These are phyloP conservation scores for Sinosuthora webbiana DNA, from an alignment of 2,113 vertebrate species.

Conservation along the genomic window DNA sequence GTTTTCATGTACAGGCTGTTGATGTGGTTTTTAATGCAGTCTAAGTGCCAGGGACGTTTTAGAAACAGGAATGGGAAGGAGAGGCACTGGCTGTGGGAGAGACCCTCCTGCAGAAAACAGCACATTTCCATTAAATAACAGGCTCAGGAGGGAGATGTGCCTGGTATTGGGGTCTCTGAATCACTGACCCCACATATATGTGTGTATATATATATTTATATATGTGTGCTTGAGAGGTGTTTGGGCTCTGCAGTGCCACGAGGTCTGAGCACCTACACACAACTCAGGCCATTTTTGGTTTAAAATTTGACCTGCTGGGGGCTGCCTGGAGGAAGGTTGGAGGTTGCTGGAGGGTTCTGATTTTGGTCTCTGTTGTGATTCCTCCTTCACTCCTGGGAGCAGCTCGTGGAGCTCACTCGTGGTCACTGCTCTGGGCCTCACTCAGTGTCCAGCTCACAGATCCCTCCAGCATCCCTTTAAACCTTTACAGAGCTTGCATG, in stretches of 20 bases:
- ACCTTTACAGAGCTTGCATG: neutral
- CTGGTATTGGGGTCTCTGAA: neutral
- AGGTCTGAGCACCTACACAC: neutral
- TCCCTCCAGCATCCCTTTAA: neutral
- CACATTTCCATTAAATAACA: rapidly evolving
- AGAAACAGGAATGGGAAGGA: neutral
- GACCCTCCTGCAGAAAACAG: neutral
- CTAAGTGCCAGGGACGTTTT: neutral
- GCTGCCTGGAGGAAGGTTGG: neutral
- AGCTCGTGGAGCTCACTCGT: neutral
- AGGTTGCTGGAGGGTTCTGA: neutral
- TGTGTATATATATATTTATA: rapidly evolving
- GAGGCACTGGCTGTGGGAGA: neutral
- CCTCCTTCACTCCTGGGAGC: neutral
- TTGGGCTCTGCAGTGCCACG: rapidly evolving
- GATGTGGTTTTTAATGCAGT: neutral
- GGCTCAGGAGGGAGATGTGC: neutral
- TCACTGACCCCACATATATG: rapidly evolving
- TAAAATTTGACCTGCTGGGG: neutral
- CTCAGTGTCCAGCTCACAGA: neutral
- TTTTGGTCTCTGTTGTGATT: neutral
- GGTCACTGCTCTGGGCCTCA: neutral
- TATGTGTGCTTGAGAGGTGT: neutral
- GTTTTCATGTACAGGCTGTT: neutral
- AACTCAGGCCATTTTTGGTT: neutral